phyloP scores from a whole-genome alignment of 2,888 invertebrate species.

The Microctonus aethiopoides region DNA sequence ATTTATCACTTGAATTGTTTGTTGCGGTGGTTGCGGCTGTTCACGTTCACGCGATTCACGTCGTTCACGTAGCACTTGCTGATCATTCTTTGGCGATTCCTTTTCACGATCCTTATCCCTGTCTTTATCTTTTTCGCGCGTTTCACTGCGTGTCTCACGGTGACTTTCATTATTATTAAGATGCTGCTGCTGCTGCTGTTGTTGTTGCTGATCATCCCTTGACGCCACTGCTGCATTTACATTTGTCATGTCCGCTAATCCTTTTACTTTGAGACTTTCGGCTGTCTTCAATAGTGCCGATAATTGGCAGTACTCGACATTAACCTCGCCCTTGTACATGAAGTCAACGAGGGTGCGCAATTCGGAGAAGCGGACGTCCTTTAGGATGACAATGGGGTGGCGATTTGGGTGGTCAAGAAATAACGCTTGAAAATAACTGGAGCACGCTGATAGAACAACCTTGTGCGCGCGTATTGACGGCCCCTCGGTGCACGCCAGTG shows the following conservation, averaged over 20 bases:
- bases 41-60: conserved; percentile 36
- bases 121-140: conserved; percentile 49
- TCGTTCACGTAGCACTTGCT: conserved; percentile 29
- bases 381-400: conserved; percentile 93
- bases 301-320: conserved; percentile 93
- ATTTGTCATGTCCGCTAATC: conserved; percentile 92
- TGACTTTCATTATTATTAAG: conserved; percentile 13
- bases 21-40: conserved; percentile 37
- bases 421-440: conserved; percentile 93
- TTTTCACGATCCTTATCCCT: conserved; percentile 47
- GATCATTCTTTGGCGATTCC: conserved; percentile 50
- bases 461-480: conserved; percentile 94
- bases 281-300: conserved; percentile 91
- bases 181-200: conserved; percentile 63
- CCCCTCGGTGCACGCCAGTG: conserved; percentile 95
- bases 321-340: conserved; percentile 97
- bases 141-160: conserved; percentile 34
- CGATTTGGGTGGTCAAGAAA: conserved; percentile 93
- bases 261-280: conserved; percentile 92
- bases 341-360: conserved; percentile 92
- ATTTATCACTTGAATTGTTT: conserved; percentile 42
- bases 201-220: conserved; percentile 65
- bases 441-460: conserved; percentile 95
- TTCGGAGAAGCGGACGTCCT: conserved; percentile 92
- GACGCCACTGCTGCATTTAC: conserved; percentile 74